Percentiles rank a stretch among this genome's conserved stretches.
phyloP scores from a whole-genome alignment of 2,797 vertebrate species.

The Geotrypetes seraphini region DNA sequence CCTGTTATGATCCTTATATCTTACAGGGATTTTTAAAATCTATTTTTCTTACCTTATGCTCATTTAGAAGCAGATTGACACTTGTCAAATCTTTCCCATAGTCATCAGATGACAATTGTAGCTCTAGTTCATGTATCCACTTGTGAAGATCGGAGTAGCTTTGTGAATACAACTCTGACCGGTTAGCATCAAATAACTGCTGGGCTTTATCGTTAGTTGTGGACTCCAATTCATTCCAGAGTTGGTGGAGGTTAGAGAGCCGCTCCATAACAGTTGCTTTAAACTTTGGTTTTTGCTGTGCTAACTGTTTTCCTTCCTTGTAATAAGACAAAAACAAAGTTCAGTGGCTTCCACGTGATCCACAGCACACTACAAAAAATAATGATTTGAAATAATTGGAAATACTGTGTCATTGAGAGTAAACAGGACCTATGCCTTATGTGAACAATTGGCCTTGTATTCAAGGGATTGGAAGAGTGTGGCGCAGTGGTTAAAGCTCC shows the following conservation, averaged over 20 bases:
- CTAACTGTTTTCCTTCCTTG: conserved; percentile 80
- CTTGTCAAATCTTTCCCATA: conserved; percentile 81
- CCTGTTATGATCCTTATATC: too few species aligned
- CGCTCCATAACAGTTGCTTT: conserved; percentile 51
- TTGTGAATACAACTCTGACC: conserved; percentile 74
- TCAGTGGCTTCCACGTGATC: too few species aligned
- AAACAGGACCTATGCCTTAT: too few species aligned
- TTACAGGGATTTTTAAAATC: too few species aligned
- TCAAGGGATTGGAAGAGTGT: too few species aligned
- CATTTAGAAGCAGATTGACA: conserved; percentile 85
- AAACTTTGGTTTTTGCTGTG: conserved; percentile 70
- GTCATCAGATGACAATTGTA: conserved; percentile 67
- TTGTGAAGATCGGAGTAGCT: conserved; percentile 74
- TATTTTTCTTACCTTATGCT: conserved; percentile 65
- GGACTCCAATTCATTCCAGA: conserved; percentile 71
- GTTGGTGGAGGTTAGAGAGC: conserved; percentile 60
- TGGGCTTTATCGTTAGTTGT: conserved; percentile 74
- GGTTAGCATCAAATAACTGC: conserved; percentile 80
- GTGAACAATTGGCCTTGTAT: too few species aligned
- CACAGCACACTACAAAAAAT: too few species aligned
- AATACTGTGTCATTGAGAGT: too few species aligned
- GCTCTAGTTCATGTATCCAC: conserved; percentile 71
- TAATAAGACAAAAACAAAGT: not conserved
- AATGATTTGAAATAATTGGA: too few species aligned
- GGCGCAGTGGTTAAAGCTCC: too few species aligned